Evolutionary conservation across 2,113 vertebrate species (phyloP), one percentile per base, ranked within the genome.

Genomic region (Lampris incognitus): DNA sequence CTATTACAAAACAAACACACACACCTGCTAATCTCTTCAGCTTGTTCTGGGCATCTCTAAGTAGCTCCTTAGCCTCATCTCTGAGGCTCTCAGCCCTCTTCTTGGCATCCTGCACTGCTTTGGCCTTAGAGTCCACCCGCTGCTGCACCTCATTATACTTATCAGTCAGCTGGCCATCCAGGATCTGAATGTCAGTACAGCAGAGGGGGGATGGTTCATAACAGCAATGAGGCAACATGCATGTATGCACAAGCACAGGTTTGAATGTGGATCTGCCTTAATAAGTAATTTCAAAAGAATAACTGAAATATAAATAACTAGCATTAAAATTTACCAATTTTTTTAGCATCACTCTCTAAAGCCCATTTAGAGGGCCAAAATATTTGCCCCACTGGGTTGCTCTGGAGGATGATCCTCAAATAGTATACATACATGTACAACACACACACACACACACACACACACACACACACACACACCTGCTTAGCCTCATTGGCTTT

Each of bases 401-500:
- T 24, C 0, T 24, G 24, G 24, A 24, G 24, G 24, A 24, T 24
- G 24, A 24, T 24, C 24, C 24, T 24, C 24, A 24, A 24, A 24
- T 24, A 24, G 24, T 24, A 24, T 24, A 24, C 24, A 24, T 24
- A 24, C 24, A 24, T 24, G 24, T 24, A 24, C 24, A 24, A 24
- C 24, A 24, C 24, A 24, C 6, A 9, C 9, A 39, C 6, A 3
- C 6, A 8, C 37, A 24, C 50, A 55, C 3, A 74, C 13, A 57
- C n/a, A 37, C 50, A 56, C 1, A 70, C 49, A 54, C 42, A 48
- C 1, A 37, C 65, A 54, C 90, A 7, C 39, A 96, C 98, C 96
- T 98, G 95, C 83, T 98, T 97, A 83, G 97, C 97, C 85, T 98
- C 97, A 0, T 91, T 86, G 0, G 98, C 97, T 50, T 97, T 96